These are phyloP conservation scores for Nanger granti DNA, from an alignment of 2,113 vertebrate genomes.

Conservation along the genomic window DNA sequence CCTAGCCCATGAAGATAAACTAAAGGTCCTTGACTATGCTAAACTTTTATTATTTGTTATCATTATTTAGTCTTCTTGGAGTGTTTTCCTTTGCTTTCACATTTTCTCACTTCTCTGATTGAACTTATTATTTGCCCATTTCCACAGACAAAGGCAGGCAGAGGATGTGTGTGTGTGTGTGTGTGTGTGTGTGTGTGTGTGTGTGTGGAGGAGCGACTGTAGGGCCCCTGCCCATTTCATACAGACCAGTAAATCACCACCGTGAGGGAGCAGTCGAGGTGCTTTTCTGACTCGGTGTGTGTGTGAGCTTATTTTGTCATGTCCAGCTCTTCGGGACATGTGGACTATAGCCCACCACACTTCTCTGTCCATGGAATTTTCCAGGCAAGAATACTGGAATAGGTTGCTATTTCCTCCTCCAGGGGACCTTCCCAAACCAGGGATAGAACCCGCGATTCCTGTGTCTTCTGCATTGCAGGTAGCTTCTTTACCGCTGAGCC, in stretches of 20 bases:
- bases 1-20: not conserved
- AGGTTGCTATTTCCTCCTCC: not conserved
- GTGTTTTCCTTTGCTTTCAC: not conserved
- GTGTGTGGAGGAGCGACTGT: not conserved
- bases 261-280: not conserved
- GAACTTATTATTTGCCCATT: not conserved
- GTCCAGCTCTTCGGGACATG: not conserved
- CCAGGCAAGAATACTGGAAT: not conserved
- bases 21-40: not conserved
- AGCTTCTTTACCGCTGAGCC: accelerated
- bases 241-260: not conserved
- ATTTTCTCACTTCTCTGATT: not conserved
- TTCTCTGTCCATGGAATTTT: not conserved
- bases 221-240: not conserved
- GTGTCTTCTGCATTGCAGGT: not conserved
- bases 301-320: not conserved
- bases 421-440: not conserved
- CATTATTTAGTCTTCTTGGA: not conserved
- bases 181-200: not conserved
- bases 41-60: not conserved
- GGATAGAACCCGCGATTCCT: accelerated
- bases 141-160: not conserved
- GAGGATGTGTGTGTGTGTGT: not conserved
- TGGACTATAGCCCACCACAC: not conserved
- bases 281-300: not conserved